phyloP scores from a whole-genome alignment of 2,113 vertebrate genomes.

The Anoura caudifer region DNA sequence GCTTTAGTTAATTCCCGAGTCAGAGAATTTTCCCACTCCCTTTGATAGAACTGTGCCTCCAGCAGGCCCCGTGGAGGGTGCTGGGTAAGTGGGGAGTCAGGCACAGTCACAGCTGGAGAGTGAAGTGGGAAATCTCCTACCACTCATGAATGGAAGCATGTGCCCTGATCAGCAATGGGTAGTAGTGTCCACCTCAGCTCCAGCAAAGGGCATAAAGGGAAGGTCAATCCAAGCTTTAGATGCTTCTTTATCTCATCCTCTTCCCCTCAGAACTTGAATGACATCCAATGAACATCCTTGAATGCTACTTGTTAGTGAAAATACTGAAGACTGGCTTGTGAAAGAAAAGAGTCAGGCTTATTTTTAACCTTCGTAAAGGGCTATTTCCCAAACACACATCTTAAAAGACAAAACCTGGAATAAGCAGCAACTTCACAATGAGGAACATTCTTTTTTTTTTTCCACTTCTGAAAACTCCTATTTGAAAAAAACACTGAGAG shows the following conservation, averaged over 20 bases:
- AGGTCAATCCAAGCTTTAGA: not conserved
- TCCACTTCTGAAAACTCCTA: not conserved
- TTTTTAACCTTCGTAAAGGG: not conserved
- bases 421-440: not conserved
- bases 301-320: not conserved
- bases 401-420: not conserved
- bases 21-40: not conserved
- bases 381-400: not conserved
- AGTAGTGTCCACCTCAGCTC: not conserved
- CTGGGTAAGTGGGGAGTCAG: not conserved
- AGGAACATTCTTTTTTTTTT: not conserved
- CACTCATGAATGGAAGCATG: fast-evolving
- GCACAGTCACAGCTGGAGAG: no score
- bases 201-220: not conserved
- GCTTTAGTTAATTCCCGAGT: not conserved
- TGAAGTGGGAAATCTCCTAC: not conserved
- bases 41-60: not conserved
- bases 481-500: not conserved
- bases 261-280: not conserved
- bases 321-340: not conserved
- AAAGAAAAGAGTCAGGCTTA: not conserved
- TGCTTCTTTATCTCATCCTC: not conserved
- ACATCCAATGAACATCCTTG: not conserved
- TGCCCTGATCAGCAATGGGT: not conserved
- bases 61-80: fast-evolving